Percentiles rank a stretch among this genome's conserved stretches.
Conservation (phyloP, 1,140 invertebrate species). For the Thrips palmi region DNA sequence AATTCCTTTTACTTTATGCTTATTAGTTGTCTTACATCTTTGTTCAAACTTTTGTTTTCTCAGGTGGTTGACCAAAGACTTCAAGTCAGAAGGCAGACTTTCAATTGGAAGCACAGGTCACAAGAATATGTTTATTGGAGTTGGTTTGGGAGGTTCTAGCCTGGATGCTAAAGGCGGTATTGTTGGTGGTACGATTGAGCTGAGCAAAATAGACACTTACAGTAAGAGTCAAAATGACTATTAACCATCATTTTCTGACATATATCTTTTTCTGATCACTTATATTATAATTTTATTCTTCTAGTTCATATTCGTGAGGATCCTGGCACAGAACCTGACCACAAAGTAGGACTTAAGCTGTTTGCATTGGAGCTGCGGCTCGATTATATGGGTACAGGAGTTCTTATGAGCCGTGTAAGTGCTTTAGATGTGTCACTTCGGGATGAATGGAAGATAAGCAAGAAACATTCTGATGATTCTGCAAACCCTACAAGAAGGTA, state of each 20-base stretch:
- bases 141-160: slow-evolving; percentile 74
- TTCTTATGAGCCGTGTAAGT: slow-evolving; percentile 77
- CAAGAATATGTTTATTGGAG: slow-evolving; percentile 78
- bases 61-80: slow-evolving; percentile 80
- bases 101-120: slow-evolving; percentile 88
- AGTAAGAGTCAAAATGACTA: too few species aligned
- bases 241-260: slow-evolving; percentile 15
- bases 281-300: slow-evolving; percentile 12
- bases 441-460: slow-evolving; percentile 60
- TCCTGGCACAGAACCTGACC: slow-evolving; percentile 71
- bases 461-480: slow-evolving; percentile 19
- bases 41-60: slow-evolving; percentile 11
- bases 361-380: slow-evolving; percentile 71
- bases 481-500: slow-evolving; percentile 35
- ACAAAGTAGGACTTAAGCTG: slow-evolving; percentile 67
- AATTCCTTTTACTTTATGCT: background rate
- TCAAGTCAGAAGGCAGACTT: slow-evolving; percentile 73
- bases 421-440: slow-evolving; percentile 55
- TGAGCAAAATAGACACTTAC: slow-evolving; percentile 74
- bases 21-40: slow-evolving; percentile 1
- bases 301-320: slow-evolving; percentile 75
- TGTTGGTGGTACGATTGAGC: slow-evolving; percentile 82
- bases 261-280: slow-evolving; percentile 7
- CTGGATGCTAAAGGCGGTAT: slow-evolving; percentile 91
- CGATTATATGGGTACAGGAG: slow-evolving; percentile 93